Evolutionary conservation across 1,140 invertebrate genomes (phyloP).

Genomic region (Harpegnathos saltator): DNA sequence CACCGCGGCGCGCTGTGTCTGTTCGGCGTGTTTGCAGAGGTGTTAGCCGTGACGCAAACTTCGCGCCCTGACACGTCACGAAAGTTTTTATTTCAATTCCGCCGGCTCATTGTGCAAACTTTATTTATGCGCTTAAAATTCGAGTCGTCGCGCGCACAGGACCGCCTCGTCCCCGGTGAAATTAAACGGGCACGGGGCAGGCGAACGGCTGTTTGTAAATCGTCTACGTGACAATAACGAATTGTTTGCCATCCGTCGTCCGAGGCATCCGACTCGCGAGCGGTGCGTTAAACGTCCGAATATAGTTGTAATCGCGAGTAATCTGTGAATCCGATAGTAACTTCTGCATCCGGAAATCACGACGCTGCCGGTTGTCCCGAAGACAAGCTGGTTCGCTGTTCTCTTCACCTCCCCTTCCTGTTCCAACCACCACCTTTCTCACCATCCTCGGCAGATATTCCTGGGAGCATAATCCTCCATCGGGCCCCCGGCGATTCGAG

Average conservation of each 20-base stretch:
- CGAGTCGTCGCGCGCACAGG: background rate
- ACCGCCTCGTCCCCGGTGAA: background rate
- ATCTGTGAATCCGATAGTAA: conserved; percentile 43
- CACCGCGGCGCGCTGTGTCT: background rate
- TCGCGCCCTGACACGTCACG: conserved; percentile 16
- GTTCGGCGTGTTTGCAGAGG: conserved; percentile 36
- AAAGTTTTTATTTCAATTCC: conserved; percentile 31
- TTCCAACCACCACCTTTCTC: background rate
- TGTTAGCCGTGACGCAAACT: conserved; percentile 22
- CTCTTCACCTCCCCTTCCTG: background rate
- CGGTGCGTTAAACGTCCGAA: conserved; percentile 11
- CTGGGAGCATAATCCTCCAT: conserved; percentile 61
- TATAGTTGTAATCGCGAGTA: conserved; percentile 44
- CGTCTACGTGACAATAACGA: conserved; percentile 9
- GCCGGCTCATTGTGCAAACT: background rate
- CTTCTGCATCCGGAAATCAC: conserved; percentile 53
- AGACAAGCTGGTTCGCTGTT: conserved; percentile 47
- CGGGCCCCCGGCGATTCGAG: conserved; percentile 61
- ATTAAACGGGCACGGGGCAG: background rate
- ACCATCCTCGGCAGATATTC: conserved; percentile 46
- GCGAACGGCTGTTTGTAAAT: conserved; percentile 1
- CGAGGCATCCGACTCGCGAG: conserved; percentile 3
- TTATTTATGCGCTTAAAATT: conserved; percentile 3
- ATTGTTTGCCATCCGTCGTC: background rate
- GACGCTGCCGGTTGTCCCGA: conserved; percentile 28